Percentiles rank a stretch among this genome's conserved stretches.
Evolutionary conservation across 1,140 invertebrate species (phyloP).

Genomic region (Ceratosolen fusciceps): DNA sequence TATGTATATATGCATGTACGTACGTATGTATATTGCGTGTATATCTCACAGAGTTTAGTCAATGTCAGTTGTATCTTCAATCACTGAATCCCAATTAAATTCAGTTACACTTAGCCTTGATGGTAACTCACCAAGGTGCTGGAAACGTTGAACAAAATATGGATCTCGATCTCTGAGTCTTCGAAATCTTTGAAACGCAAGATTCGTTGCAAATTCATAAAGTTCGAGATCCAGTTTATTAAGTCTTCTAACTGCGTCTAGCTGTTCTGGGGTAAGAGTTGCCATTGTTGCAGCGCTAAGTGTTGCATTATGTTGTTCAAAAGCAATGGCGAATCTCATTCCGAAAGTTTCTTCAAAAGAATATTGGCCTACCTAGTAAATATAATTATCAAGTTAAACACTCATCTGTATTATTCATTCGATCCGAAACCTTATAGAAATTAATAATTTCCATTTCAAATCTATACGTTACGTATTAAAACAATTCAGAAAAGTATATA

Average conservation of each 20-base stretch:
- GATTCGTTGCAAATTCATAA: constrained; percentile 92
- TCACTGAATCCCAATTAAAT: constrained; percentile 89
- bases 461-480: neutral
- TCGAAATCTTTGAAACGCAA: constrained; percentile 88
- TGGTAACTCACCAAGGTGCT: constrained; percentile 83
- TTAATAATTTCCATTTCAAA: too few relatives aligned
- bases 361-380: constrained; percentile 86
- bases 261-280: constrained; percentile 80
- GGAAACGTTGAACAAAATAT: constrained; percentile 85
- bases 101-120: constrained; percentile 80
- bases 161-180: constrained; percentile 83
- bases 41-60: constrained; percentile 56
- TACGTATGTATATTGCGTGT: too few relatives aligned
- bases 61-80: constrained; percentile 78
- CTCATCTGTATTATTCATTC: too few relatives aligned
- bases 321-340: constrained; percentile 88
- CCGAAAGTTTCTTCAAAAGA: constrained; percentile 98
- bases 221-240: constrained; percentile 94
- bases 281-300: constrained; percentile 84
- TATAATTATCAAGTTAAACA: neutral
- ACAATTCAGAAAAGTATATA: too few relatives aligned
- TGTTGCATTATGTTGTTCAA: constrained; percentile 92
- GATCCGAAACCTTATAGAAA: too few relatives aligned
- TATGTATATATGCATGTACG: too few relatives aligned
- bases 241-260: constrained; percentile 82